Base-by-base conservation (phyloP, 2,888 invertebrate genomes). In the Rhamphomyia laevipes region DNA sequence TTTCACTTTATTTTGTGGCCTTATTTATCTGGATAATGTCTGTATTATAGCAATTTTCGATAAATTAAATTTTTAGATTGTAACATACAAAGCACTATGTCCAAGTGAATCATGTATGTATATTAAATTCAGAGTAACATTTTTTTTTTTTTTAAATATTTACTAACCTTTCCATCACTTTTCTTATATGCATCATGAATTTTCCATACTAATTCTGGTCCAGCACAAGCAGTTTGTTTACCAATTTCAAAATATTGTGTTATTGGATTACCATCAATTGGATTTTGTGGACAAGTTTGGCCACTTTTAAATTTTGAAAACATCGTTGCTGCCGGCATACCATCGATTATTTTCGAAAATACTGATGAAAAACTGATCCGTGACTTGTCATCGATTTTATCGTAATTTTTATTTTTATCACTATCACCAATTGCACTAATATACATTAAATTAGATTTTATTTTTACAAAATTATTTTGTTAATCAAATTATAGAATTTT, bases 191-290 rank as follows among this genome's bases (percentile, higher is more conserved):
- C 94, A 58, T 94, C 92, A 67, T 89, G 87, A 55, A 95, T 86
- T 63, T 84, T 84, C 95, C 95, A 95, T 43, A 89, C 81, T 56
- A 89, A 77, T 61, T 92, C 92, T 0, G 92, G 92, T 0, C 95
- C 95, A 46, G 86, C 86, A 56, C 66, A 68, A 2, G 84, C 86
- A 51, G 82, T 82, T 64, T 87, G 87, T 61, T 85, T 84, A 47
- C 90, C 88, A 56, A 94, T 81, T 58, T 90, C 88, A 70, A 86
- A 95, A 71, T 82, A 84, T 63, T 88, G 83, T 64, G 83, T 79
- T 62, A 95, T 91, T 37, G 93, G 91, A 71, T 88, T 88, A 59
- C 76, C 78, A 61, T 86, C 85, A 55, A 82, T 70, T 53, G 77
- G 74, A 63, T 65, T 77, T 72, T 65, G 73, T 59, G 61, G 70